Conservation (phyloP, 92 coral and sea anemone genomes). For the Paragorgia papillata region DNA sequence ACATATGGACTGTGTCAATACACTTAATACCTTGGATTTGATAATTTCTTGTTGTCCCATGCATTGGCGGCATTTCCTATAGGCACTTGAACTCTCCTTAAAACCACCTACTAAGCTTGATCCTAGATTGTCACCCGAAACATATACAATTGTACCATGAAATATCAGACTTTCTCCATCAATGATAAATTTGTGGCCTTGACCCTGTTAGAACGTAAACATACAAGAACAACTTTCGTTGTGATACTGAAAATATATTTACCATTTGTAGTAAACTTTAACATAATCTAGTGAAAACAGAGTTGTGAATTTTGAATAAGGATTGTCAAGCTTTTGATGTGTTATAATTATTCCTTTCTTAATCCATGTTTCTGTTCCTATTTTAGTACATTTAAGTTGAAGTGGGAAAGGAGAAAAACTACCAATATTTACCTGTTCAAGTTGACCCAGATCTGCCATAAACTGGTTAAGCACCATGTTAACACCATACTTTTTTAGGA, state of each 20-base stretch:
- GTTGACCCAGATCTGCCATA: slow-evolving; percentile 6
- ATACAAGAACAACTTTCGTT: neutral
- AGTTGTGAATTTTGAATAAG: no score
- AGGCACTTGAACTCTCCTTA: slow-evolving; percentile 2
- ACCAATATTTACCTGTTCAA: slow-evolving; percentile 9
- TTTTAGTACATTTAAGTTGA: no score
- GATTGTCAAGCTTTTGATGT: no score
- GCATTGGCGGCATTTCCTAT: slow-evolving; percentile 9
- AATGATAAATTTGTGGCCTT: slow-evolving; percentile 17
- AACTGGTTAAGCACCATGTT: slow-evolving; percentile 7
- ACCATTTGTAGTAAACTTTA: neutral
- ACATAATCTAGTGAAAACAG: neutral
- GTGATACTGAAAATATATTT: neutral
- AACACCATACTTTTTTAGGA: slow-evolving; percentile 13
- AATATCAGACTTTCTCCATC: neutral
- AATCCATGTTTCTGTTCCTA: no score
- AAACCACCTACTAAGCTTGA: slow-evolving; percentile 9
- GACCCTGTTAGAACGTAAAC: slow-evolving; percentile 6
- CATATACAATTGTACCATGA: slow-evolving; percentile 22
- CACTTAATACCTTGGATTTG: slow-evolving; percentile 12
- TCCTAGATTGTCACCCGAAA: slow-evolving; percentile 4
- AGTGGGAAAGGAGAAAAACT: no score
- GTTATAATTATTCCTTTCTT: neutral
- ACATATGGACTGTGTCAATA: no score
- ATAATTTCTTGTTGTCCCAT: neutral